Percentiles rank a stretch among this genome's conserved stretches.
Conservation (phyloP, 53 echinoderm and acorn worm genomes). For the Paracentrotus lividus region DNA sequence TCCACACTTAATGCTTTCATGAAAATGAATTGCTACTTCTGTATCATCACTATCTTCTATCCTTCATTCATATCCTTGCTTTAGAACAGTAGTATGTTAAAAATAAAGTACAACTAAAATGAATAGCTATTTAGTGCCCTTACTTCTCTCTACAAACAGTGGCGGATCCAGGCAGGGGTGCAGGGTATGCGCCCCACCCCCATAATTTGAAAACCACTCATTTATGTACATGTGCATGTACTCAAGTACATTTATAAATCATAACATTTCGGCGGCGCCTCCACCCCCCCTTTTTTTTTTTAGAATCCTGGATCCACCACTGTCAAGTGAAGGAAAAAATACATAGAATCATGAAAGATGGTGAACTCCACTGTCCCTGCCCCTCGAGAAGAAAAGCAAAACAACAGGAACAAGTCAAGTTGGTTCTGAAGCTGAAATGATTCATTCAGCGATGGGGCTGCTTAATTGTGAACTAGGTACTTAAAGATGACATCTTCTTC, state of each 20-base stretch:
- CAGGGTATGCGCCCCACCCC: too few species aligned
- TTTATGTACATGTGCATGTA: too few species aligned
- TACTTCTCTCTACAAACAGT: background rate
- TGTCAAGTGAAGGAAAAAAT: background rate
- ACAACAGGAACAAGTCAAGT: constrained; percentile 22
- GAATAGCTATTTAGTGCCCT: background rate
- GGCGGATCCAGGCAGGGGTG: too few species aligned
- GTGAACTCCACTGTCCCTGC: background rate
- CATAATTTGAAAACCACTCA: too few species aligned
- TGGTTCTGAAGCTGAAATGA: constrained; percentile 24
- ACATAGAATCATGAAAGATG: background rate
- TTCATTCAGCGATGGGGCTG: constrained; percentile 11
- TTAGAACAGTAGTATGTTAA: background rate
- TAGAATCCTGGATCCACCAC: background rate
- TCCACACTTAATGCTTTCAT: background rate
- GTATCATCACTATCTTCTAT: background rate
- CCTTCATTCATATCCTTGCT: background rate
- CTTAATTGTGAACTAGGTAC: constrained; percentile 38
- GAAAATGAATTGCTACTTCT: background rate
- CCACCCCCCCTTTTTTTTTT: too few species aligned
- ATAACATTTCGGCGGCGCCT: too few species aligned
- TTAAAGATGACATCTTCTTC: constrained; percentile 46
- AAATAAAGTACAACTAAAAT: background rate
- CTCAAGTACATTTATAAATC: too few species aligned
- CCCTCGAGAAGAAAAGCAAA: background rate